A percentile compares a stretch with the other conserved stretches of the same genome.
These are phyloP conservation scores for Siphonodentalium dalli DNA, from an alignment of 2,888 invertebrate species.

Conservation along the genomic window DNA sequence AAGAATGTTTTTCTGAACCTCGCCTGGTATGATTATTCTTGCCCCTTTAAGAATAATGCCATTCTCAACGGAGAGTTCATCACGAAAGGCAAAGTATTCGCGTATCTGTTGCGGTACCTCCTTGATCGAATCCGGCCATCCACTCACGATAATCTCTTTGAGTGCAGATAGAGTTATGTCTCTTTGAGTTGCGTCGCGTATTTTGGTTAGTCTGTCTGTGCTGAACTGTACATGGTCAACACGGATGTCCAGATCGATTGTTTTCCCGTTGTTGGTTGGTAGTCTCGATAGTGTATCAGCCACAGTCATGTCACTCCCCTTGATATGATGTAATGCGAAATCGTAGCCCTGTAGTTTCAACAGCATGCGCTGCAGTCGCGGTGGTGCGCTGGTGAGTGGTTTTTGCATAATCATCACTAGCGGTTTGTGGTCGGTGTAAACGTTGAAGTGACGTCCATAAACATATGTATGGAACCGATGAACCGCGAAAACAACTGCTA, in stretches of 20 bases:
- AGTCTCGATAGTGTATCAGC: constrained; percentile 24
- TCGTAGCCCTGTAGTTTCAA: constrained; percentile 26
- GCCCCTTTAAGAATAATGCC: constrained; percentile 22
- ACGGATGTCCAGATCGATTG: too few species aligned
- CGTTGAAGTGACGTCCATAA: constrained; percentile 13
- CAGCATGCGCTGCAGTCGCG: constrained; percentile 20
- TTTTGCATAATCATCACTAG: constrained; percentile 22
- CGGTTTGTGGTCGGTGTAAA: constrained; percentile 25
- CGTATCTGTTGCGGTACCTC: constrained; percentile 5
- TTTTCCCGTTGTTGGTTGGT: too few species aligned
- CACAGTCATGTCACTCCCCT: constrained; percentile 21
- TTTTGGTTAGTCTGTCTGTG: too few species aligned
- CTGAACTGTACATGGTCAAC: too few species aligned
- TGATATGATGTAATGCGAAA: constrained; percentile 12
- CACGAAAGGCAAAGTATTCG: constrained; percentile 13
- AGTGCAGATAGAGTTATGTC: too few species aligned
- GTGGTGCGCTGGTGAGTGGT: constrained; percentile 20
- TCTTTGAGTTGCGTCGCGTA: too few species aligned
- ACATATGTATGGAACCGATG: constrained; percentile 29
- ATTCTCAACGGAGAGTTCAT: constrained; percentile 19
- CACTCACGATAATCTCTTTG: too few species aligned
- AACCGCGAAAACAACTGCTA: constrained; percentile 20
- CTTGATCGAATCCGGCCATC: constrained; percentile 9
- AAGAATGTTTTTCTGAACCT: constrained; percentile 9
- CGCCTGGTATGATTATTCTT: constrained; percentile 9